These are phyloP conservation scores for Cetoscarus ocellatus DNA, from an alignment of 2,797 vertebrate genomes.

Conservation along the genomic window DNA sequence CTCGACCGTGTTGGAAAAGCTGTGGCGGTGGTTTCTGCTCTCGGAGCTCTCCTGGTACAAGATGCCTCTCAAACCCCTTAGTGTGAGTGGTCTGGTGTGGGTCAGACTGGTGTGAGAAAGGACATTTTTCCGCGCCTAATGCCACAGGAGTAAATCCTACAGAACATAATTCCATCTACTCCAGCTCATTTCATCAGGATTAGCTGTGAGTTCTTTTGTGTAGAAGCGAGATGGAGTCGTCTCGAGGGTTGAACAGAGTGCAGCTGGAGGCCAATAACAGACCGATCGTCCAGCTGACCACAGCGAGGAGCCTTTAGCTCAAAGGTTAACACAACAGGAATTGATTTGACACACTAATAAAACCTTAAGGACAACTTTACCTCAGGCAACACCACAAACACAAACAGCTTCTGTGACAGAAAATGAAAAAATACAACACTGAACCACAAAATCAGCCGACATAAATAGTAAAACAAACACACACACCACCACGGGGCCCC, in stretches of 20 bases:
- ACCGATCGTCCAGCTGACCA: conserved; percentile 67
- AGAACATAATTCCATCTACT: conserved; percentile 40
- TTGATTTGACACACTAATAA: conserved; percentile 74
- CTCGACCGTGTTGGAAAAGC: too few species aligned
- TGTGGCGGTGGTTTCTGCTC: too few species aligned
- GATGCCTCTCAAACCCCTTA: too few species aligned
- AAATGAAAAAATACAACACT: conserved; percentile 18
- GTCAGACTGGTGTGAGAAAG: conserved; percentile 34
- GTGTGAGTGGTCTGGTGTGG: conserved; percentile 16
- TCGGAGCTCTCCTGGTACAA: too few species aligned
- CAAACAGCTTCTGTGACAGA: conserved; percentile 9
- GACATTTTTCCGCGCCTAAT: conserved; percentile 20
- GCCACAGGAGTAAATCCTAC: conserved; percentile 43
- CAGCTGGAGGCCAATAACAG: conserved; percentile 46
- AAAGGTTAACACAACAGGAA: conserved; percentile 73
- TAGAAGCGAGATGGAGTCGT: conserved; percentile 1
- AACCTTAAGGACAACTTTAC: conserved; percentile 57
- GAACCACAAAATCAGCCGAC: conserved; percentile 18
- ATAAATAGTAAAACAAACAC: conserved; percentile 33
- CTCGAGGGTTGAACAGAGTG: conserved; percentile 23
- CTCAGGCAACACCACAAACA: conserved; percentile 39
- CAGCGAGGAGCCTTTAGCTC: conserved; percentile 65
- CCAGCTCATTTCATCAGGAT: conserved; percentile 41
- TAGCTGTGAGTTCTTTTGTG: conserved; percentile 19
- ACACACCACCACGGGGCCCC: conserved; percentile 43